Evolutionary conservation across 2,797 vertebrate genomes (phyloP), one percentile per base, ranked within the genome.

Genomic region (Pterois miles): DNA sequence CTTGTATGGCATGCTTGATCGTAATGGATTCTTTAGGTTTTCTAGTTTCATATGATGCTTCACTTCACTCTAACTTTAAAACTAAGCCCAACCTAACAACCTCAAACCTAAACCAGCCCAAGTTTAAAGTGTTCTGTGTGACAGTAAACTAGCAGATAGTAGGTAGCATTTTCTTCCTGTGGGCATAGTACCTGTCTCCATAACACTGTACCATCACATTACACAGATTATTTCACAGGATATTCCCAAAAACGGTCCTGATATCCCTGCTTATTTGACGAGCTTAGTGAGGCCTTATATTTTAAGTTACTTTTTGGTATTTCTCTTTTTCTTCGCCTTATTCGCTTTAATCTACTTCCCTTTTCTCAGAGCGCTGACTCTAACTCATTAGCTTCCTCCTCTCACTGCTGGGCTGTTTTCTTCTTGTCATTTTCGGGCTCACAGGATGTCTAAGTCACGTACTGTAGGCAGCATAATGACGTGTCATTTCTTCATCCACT

Each of bases 291-390:
- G 33, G 31, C 5, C 1, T 38, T 52, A 18, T 16, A 48, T n/a
- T 77, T 64, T 6, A 34, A 43, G 25, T 48, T 52, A 8, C 12
- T 71, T 31, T 56, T 43, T 62, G 22, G 20, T 29, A 11, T 62
- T 72, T 75, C 22, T 80, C 34, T 46, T 71, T 23, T 57, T 72
- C 33, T 77, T 76, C 13, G 29, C 3, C 2, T 16, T 64, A 11
- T 78, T 84, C 6, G 11, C 77, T 73, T 82, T 86, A n/a, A 63
- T 69, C 53, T 48, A 23, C 69, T 91, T 91, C 82, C 52, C 22
- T 48, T 74, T 86, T 87, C 16, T 77, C 20, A 48, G n/a, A 76
- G 6, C 75, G 85, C 84, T 75, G 83, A 91, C 70, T 86, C 20
- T 38, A 14, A 12, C 31, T 65, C 68, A 25, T 59, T 54, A 13